A percentile compares a stretch with the other conserved stretches of the same genome.
Evolutionary conservation across 2,113 vertebrate genomes (phyloP).

Genomic region (Aix galericulata): DNA sequence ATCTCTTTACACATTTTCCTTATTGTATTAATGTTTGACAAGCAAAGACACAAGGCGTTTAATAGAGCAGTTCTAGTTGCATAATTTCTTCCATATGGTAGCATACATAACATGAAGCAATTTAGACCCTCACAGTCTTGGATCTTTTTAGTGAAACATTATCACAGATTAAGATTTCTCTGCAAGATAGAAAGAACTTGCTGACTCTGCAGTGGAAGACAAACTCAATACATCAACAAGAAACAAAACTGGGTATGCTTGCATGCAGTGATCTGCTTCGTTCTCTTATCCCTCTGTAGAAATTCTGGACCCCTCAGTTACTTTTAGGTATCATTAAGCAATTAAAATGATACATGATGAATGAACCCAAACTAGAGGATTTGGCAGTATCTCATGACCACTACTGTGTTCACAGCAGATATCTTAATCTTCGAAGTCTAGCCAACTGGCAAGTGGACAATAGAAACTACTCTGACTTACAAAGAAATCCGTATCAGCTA

Average conservation of each 20-base stretch:
- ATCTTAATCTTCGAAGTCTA: slow-evolving; percentile 64
- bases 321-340: slow-evolving; percentile 35
- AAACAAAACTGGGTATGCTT: not conserved
- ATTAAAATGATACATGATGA: slow-evolving; percentile 44
- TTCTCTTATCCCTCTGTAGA: not conserved
- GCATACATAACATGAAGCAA: slow-evolving; percentile 48
- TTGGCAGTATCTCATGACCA: slow-evolving; percentile 9
- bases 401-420: slow-evolving; percentile 38
- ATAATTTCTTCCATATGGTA: slow-evolving; percentile 65
- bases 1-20: slow-evolving; percentile 35
- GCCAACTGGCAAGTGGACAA: slow-evolving; percentile 67
- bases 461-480: slow-evolving; percentile 38
- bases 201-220: slow-evolving; percentile 60
- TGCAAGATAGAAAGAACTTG: slow-evolving; percentile 58
- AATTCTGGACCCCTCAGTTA: not conserved
- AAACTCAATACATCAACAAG: slow-evolving; percentile 45
- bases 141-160: slow-evolving; percentile 69
- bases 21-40: slow-evolving; percentile 62
- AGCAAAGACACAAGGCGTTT: slow-evolving; percentile 50
- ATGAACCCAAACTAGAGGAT: slow-evolving; percentile 40
- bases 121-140: slow-evolving; percentile 43
- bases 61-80: slow-evolving; percentile 7
- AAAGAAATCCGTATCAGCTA: not conserved
- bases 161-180: slow-evolving; percentile 66
- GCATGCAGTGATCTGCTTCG: not conserved